Percentiles rank a stretch among this genome's conserved stretches.
phyloP scores from a whole-genome alignment of 1,140 invertebrate species.

The Solenopsis fugax region DNA sequence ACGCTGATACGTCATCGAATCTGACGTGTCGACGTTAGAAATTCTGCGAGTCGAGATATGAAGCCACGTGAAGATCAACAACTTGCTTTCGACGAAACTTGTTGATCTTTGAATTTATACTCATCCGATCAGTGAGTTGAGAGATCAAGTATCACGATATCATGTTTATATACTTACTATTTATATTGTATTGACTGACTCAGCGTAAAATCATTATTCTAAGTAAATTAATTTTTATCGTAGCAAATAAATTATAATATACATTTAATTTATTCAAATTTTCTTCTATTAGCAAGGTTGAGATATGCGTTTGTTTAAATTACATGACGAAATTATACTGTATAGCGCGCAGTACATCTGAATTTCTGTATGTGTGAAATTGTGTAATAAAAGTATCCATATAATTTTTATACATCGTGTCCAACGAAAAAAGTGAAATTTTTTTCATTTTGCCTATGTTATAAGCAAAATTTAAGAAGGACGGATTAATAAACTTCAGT shows the following conservation, averaged over 20 bases:
- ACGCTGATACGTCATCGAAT: slow-evolving; percentile 39
- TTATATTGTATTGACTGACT: not conserved
- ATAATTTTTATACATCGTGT: not conserved
- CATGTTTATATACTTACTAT: not conserved
- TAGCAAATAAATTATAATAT: not conserved
- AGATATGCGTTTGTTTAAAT: not conserved
- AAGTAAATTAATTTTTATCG: not conserved
- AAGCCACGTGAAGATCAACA: not conserved
- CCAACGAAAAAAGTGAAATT: not conserved
- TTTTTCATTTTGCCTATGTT: not conserved
- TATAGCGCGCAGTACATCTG: not conserved
- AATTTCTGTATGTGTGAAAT: not conserved
- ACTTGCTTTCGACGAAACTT: slow-evolving; percentile 4
- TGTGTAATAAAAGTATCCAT: not conserved
- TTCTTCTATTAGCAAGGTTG: not conserved
- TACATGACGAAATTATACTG: not conserved
- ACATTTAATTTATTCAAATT: not conserved
- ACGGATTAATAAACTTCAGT: not conserved
- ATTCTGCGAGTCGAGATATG: not conserved
- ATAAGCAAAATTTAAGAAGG: not conserved
- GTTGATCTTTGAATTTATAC: slow-evolving; percentile 48
- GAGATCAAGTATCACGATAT: slow-evolving; percentile 22
- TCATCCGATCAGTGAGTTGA: not conserved
- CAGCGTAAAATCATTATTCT: not conserved
- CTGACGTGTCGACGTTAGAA: slow-evolving; percentile 39